Evolutionary conservation across 2,113 vertebrate species (phyloP).

Genomic region (Spilogale gracilis): DNA sequence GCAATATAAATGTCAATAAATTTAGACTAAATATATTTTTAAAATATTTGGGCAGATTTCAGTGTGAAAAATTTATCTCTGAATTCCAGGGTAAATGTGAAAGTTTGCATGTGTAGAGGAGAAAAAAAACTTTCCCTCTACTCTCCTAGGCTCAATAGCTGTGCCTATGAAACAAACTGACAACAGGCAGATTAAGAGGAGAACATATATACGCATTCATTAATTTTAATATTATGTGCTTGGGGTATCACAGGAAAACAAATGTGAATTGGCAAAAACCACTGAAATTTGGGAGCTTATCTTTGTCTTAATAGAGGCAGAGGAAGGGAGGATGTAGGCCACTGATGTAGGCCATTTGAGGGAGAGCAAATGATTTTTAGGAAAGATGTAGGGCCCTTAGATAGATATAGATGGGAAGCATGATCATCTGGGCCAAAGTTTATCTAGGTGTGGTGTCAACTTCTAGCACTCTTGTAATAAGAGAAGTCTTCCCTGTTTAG

Average conservation of each 20-base stretch:
- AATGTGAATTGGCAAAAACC: neutral
- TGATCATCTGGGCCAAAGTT: neutral
- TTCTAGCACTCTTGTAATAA: neutral
- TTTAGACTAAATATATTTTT: neutral
- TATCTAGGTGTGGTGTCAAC: neutral
- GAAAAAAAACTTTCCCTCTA: neutral
- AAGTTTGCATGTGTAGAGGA: neutral
- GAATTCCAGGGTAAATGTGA: neutral
- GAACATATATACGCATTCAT: neutral
- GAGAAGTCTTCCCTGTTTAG: neutral
- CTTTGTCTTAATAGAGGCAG: neutral
- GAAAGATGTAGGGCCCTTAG: neutral
- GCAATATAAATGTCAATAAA: neutral
- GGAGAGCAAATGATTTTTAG: neutral
- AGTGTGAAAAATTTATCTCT: neutral
- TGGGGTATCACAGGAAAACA: neutral
- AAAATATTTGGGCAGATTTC: neutral
- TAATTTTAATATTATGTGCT: neutral
- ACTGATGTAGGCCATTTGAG: neutral
- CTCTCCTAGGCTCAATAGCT: neutral
- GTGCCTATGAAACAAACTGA: neutral
- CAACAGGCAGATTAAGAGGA: neutral
- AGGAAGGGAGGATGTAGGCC: neutral
- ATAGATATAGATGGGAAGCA: neutral
- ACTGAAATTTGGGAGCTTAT: neutral